Percentiles rank a stretch among this genome's conserved stretches.
Conservation (phyloP, 2,113 vertebrate species). For the Nicator chloris region DNA sequence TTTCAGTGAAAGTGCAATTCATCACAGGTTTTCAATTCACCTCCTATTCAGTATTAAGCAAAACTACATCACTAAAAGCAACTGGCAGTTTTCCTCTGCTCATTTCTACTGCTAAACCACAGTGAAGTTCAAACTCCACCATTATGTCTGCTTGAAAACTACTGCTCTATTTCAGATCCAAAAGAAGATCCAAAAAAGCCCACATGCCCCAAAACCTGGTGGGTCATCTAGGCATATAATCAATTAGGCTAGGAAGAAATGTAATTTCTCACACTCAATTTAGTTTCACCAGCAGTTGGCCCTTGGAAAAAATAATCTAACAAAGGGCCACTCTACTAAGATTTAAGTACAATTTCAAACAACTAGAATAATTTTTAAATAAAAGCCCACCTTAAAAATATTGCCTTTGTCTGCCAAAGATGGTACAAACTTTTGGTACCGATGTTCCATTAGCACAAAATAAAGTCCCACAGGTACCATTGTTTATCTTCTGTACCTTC, state of each 20-base stretch:
- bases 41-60: background rate
- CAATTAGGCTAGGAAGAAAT: background rate
- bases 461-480: background rate
- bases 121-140: background rate
- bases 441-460: background rate
- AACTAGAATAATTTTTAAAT: background rate
- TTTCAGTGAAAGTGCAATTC: background rate
- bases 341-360: too few species aligned
- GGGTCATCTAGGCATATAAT: background rate
- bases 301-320: background rate
- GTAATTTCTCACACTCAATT: background rate
- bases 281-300: background rate
- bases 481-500: background rate
- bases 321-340: background rate
- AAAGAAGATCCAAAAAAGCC: background rate
- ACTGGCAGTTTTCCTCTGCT: background rate
- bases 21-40: background rate
- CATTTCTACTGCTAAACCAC: background rate
- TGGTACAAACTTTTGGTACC: background rate
- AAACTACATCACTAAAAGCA: background rate
- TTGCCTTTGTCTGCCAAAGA: background rate
- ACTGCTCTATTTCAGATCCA: background rate
- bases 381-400: background rate
- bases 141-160: background rate
- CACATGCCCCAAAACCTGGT: background rate